A percentile compares a stretch with the other conserved stretches of the same genome.
phyloP scores from a whole-genome alignment of 2,797 vertebrate species.

The Tokudaia muenninki region DNA sequence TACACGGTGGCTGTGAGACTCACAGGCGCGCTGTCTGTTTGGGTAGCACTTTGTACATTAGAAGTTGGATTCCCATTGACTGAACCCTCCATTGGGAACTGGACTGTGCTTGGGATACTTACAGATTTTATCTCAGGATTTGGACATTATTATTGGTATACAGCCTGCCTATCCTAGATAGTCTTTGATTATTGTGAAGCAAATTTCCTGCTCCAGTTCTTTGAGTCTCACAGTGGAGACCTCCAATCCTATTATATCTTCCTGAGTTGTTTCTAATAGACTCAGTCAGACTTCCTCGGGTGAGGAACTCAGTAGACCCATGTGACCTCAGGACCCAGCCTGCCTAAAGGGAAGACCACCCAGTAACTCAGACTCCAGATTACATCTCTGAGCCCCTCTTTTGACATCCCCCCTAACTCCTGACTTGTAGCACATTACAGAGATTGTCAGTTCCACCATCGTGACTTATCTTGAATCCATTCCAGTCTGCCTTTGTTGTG shows the following conservation, averaged over 20 bases:
- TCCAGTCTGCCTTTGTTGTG: background rate
- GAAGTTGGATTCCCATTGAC: background rate
- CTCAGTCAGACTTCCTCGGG: background rate
- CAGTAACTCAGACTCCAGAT: conserved; percentile 42
- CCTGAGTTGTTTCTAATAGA: conserved; percentile 69
- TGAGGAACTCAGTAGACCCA: conserved; percentile 32
- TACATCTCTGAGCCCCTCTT: background rate
- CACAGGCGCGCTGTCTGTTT: background rate
- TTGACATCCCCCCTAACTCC: background rate
- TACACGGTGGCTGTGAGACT: background rate
- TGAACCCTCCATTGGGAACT: background rate
- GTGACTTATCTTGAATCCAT: background rate
- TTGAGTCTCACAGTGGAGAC: conserved; percentile 63
- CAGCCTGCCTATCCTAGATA: background rate
- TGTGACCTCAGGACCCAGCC: conserved; percentile 55
- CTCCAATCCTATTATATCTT: conserved; percentile 76
- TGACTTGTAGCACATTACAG: conserved; percentile 26
- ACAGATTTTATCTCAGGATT: background rate
- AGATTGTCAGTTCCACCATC: background rate
- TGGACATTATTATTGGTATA: background rate
- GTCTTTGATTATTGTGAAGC: conserved; percentile 65
- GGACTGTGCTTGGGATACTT: background rate
- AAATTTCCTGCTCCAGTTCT: conserved; percentile 63
- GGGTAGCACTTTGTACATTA: background rate
- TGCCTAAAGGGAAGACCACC: conserved; percentile 57